Conservation (phyloP, 2,888 invertebrate species). For the Acleris literana region DNA sequence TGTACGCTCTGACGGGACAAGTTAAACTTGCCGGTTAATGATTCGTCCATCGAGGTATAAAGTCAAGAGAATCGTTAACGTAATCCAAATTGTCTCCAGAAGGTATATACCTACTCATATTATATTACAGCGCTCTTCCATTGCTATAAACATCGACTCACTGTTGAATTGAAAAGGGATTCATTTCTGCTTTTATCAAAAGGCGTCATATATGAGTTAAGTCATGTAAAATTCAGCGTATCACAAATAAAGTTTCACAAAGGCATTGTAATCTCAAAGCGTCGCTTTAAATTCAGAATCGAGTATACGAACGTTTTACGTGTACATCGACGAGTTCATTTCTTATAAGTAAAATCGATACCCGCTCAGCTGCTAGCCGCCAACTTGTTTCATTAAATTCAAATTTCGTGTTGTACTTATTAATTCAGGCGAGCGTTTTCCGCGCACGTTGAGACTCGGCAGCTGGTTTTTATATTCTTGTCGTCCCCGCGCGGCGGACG, state of each 20-base stretch:
- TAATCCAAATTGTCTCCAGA: no score
- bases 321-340: constrained; percentile 48
- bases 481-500: constrained; percentile 33
- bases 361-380: constrained; percentile 74
- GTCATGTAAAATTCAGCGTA: not conserved
- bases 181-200: not conserved
- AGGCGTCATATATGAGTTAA: not conserved
- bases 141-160: not conserved
- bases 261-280: constrained; percentile 59
- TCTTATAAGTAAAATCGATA: constrained; percentile 73
- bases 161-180: not conserved
- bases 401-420: constrained; percentile 84
- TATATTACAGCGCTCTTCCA: no score
- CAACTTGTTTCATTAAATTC: constrained; percentile 85
- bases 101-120: no score
- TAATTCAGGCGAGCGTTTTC: constrained; percentile 77
- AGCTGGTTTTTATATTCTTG: constrained; percentile 68
- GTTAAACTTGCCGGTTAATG: no score
- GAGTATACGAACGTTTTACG: constrained; percentile 43
- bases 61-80: no score
- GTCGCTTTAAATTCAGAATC: constrained; percentile 54
- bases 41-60: no score
- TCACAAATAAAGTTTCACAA: constrained; percentile 29
- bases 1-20: no score
- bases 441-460: constrained; percentile 63